Conservation (phyloP, 1,140 invertebrate species). For the Camponotus pennsylvanicus region DNA sequence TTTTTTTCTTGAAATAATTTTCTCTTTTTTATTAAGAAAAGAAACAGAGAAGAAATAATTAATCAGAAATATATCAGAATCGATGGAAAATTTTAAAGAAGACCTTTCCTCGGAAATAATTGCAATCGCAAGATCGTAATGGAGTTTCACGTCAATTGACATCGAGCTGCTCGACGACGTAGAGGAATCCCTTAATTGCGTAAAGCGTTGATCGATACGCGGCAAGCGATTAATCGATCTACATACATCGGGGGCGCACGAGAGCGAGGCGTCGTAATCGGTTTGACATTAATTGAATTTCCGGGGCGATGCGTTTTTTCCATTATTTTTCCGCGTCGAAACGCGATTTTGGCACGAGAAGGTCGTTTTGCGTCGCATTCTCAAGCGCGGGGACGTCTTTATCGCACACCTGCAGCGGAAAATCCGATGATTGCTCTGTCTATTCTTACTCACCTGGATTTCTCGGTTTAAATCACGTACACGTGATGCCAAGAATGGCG, state of each 20-base stretch:
- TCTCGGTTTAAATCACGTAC: constrained; percentile 9
- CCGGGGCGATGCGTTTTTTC: neutral
- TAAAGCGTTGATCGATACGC: constrained; percentile 40
- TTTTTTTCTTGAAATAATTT: neutral
- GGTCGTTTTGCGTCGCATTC: neutral
- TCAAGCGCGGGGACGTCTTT: constrained; percentile 1
- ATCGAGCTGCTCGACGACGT: constrained; percentile 8
- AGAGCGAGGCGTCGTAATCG: constrained; percentile 4
- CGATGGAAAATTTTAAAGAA: neutral
- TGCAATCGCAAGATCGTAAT: neutral
- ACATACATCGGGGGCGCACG: neutral
- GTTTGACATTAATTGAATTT: constrained; percentile 11
- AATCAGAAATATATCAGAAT: constrained; percentile 14
- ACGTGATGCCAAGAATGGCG: neutral
- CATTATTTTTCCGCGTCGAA: neutral
- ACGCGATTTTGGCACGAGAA: constrained; percentile 39
- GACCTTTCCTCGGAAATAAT: constrained; percentile 10
- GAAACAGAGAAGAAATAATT: neutral
- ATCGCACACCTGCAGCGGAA: constrained; percentile 47
- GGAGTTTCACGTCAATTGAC: constrained; percentile 26
- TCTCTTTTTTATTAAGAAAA: neutral
- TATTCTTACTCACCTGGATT: constrained; percentile 43
- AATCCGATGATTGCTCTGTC: constrained; percentile 40
- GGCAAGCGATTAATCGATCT: constrained; percentile 27
- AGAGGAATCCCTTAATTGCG: constrained; percentile 44